Conservation (phyloP, 2,797 vertebrate genomes). For the Pelochelys cantorii region DNA sequence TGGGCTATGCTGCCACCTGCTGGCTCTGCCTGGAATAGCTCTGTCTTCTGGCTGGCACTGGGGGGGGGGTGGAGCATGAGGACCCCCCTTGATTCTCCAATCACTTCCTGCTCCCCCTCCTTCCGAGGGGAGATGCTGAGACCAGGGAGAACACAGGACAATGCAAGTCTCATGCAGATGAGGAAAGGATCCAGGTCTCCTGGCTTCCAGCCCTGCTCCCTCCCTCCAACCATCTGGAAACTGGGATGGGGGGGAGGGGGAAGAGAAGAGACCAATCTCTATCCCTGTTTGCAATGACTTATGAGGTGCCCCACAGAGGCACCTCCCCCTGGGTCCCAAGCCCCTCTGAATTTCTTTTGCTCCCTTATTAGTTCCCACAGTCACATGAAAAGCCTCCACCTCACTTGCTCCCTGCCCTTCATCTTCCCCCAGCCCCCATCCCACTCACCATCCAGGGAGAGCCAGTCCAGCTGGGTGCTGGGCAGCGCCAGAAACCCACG, state of each 20-base stretch:
- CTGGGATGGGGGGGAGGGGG: no score
- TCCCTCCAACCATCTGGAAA: not conserved
- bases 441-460: conserved; percentile 91
- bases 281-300: not conserved
- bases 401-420: not conserved
- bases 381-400: accelerated
- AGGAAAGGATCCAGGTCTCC: no score
- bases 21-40: not conserved
- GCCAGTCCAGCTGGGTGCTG: conserved; percentile 91
- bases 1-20: not conserved
- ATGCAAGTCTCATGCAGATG: not conserved
- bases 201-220: no score
- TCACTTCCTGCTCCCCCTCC: no score
- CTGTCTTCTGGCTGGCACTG: no score
- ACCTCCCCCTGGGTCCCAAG: no score
- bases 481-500: conserved; percentile 88
- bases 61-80: no score
- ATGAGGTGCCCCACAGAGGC: no score
- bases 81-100: no score
- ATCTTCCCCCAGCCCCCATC: not conserved
- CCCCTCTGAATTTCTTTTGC: no score
- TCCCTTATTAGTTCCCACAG: not conserved
- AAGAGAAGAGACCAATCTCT: not conserved
- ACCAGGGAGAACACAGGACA: no score
- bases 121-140: no score